Conservation (phyloP, 53 echinoderm and acorn worm species). For the Arbacia lixula region DNA sequence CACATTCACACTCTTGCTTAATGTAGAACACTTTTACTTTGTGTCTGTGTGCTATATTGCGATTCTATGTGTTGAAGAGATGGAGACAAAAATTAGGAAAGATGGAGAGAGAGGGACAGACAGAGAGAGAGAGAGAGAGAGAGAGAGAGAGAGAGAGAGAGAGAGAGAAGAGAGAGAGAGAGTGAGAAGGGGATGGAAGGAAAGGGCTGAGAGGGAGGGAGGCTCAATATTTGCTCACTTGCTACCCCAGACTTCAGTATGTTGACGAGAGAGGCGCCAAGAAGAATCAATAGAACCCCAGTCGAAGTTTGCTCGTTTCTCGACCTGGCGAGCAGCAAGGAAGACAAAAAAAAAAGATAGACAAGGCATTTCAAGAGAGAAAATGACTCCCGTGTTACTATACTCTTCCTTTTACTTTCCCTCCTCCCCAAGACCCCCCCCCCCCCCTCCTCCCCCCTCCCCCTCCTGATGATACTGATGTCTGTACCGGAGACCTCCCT, state of each 20-base stretch:
- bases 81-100: background rate
- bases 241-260: constrained; percentile 47
- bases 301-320: background rate
- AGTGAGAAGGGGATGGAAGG: background rate
- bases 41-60: too few relatives aligned
- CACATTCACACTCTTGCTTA: too few relatives aligned
- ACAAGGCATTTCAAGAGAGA: too few relatives aligned
- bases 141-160: background rate
- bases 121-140: background rate
- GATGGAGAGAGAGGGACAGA: background rate
- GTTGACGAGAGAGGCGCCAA: constrained; percentile 55
- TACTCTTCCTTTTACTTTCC: background rate
- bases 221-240: constrained; percentile 34
- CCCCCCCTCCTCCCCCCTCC: background rate
- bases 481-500: too few relatives aligned
- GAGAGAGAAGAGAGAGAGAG: background rate
- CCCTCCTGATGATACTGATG: background rate
- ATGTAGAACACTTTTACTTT: too few relatives aligned
- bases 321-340: background rate
- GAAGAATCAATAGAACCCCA: constrained; percentile 43
- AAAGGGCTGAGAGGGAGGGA: background rate
- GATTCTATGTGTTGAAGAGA: too few relatives aligned
- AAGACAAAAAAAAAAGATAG: background rate
- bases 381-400: too few relatives aligned
- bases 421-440: background rate